Conservation (phyloP, 2,113 vertebrate genomes). For the Dinomys branickii region DNA sequence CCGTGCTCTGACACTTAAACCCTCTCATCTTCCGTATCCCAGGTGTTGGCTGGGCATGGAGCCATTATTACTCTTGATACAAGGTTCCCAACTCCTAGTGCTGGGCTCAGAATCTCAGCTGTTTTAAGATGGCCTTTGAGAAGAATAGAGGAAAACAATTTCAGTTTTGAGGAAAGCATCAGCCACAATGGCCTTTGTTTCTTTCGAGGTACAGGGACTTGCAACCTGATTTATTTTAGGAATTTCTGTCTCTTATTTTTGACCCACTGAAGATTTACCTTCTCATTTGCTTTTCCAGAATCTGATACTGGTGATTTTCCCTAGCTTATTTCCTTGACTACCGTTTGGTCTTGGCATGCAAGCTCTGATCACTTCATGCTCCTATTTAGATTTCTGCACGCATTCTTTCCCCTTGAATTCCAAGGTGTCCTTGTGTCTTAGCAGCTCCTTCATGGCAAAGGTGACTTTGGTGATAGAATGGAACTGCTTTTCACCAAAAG, state of each 20-base stretch:
- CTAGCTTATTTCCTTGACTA: background rate
- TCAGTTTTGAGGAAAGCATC: background rate
- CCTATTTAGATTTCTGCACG: background rate
- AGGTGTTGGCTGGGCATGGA: background rate
- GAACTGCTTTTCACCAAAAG: background rate
- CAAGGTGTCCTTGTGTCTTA: background rate
- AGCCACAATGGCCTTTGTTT: background rate
- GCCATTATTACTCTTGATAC: background rate
- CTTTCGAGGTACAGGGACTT: background rate
- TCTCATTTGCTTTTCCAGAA: slow-evolving; percentile 1
- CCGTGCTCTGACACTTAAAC: background rate
- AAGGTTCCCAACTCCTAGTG: background rate
- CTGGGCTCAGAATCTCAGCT: background rate
- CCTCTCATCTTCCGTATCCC: background rate
- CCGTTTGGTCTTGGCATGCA: background rate
- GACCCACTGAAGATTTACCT: background rate
- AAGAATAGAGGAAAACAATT: background rate
- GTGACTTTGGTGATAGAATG: background rate
- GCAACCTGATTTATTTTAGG: background rate
- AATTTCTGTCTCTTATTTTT: slow-evolving; percentile 1
- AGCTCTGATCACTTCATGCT: background rate
- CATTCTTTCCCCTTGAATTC: accelerated
- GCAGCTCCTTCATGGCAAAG: background rate
- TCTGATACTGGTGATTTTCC: background rate
- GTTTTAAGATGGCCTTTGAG: background rate